Evolutionary conservation across 2,888 invertebrate genomes (phyloP), one percentile per base, ranked within the genome.

Genomic region (Schizotus pectinicornis): DNA sequence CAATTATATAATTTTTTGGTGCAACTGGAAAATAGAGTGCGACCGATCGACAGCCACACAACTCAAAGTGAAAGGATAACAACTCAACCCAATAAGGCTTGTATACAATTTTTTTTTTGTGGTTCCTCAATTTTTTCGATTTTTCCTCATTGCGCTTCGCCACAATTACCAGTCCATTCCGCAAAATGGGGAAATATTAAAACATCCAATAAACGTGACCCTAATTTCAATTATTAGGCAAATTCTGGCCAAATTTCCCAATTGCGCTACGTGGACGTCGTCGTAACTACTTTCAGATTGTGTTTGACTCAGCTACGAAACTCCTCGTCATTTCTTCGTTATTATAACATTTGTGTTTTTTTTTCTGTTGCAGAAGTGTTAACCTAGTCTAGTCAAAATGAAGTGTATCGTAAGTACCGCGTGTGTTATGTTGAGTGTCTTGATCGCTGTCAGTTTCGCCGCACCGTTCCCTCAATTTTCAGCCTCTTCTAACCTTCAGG

Each of bases 331-430:
- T 31, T 43, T 32, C n/a, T n/a, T 13, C 35, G 42, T 14, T 35
- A 9, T 47, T 11, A 47, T 38, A 12, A 22, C 9, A 39, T 22
- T 38, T 14, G 38, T 47, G 22, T 49, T 65, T 61, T 65, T 66
- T 67, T 67, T 69, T 71, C 70, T 75, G 68, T 79, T 79, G 67
- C 78, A 79, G 79, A 73, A 71, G 74, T 76, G 76, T 74, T 76
- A 76, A 75, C 70, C 74, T 73, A 77, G 72, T 79, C 79, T 79
- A 79, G 79, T 79, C 79, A 79, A 75, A 68, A 79, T 79, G 79
- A 78, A 73, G 77, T 79, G 77, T 75, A 75, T 74, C 70, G 69
- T 77, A 68, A 78, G 78, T 79, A 75, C 76, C 74, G 76, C 73
- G 74, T 78, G 78, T 76, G 77, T 74, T 61, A 64, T 43, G 8